Evolutionary conservation across 1,140 invertebrate genomes (phyloP).

Genomic region (Ditylenchus dipsaci): DNA sequence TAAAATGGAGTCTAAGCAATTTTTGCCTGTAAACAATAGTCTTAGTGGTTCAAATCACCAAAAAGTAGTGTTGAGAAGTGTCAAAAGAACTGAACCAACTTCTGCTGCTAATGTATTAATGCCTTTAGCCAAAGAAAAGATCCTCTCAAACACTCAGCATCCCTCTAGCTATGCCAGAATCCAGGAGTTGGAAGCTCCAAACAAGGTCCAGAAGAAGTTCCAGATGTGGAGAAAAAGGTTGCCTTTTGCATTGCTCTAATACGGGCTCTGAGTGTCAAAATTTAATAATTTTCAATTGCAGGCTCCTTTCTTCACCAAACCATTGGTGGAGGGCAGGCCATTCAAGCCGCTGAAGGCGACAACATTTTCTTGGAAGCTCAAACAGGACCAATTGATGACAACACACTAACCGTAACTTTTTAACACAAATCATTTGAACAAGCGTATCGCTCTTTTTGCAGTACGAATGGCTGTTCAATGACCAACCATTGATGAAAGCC

Average conservation of each 20-base stretch:
- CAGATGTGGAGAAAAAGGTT: constrained; percentile 44
- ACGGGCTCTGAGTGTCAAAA: too few species aligned
- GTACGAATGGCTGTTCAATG: constrained; percentile 57
- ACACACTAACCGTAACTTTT: constrained; percentile 83
- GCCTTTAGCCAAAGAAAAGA: constrained; percentile 71
- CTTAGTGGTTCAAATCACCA: too few species aligned
- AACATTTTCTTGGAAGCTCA: constrained; percentile 87
- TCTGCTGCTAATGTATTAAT: too few species aligned
- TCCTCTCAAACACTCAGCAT: constrained; percentile 81
- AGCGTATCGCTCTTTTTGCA: constrained; percentile 19
- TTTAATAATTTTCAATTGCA: constrained; percentile 17
- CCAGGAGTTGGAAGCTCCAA: constrained; percentile 75
- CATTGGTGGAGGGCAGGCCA: constrained; percentile 31
- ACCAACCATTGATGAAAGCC: constrained; percentile 49
- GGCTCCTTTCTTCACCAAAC: constrained; percentile 51
- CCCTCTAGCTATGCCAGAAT: constrained; percentile 78
- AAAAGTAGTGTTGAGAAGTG: too few species aligned
- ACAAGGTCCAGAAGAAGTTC: constrained; percentile 69
- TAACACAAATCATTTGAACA: neutral
- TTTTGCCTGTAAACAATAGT: too few species aligned
- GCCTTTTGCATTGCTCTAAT: neutral
- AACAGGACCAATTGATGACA: constrained; percentile 79
- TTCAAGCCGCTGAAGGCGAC: constrained; percentile 75
- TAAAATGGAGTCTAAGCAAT: too few species aligned
- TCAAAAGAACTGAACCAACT: too few species aligned